A percentile compares a stretch with the other conserved stretches of the same genome.
Conservation (phyloP, 2,888 invertebrate genomes). For the Rhodophaea formosa region DNA sequence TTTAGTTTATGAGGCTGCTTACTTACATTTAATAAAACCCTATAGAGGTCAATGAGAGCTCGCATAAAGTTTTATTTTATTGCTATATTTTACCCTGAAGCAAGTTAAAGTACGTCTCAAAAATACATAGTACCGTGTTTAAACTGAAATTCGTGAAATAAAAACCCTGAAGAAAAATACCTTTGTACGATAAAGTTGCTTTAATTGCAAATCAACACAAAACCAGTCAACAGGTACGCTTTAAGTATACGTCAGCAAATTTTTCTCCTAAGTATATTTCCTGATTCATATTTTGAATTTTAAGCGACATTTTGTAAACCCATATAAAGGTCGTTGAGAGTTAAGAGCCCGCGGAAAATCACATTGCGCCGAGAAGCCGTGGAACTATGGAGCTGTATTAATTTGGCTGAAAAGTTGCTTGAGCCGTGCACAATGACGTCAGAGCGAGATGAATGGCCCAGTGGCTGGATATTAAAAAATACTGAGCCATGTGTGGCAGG, state of each 20-base stretch:
- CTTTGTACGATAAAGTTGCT: too few species aligned
- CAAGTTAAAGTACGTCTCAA: too few species aligned
- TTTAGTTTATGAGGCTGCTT: too few species aligned
- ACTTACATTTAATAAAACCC: too few species aligned
- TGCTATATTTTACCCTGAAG: too few species aligned
- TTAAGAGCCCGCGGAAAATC: slow-evolving; percentile 60
- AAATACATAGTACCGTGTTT: too few species aligned
- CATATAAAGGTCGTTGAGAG: slow-evolving; percentile 55
- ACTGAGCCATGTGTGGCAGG: slow-evolving; percentile 22
- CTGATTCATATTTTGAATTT: slow-evolving; percentile 1
- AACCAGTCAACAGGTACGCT: neutral
- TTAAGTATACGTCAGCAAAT: neutral
- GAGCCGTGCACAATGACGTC: slow-evolving; percentile 69
- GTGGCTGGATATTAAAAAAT: slow-evolving; percentile 74
- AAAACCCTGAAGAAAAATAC: too few species aligned
- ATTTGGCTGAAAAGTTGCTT: slow-evolving; percentile 74
- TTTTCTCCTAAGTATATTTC: neutral
- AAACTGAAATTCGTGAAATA: too few species aligned
- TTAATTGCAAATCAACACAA: too few species aligned
- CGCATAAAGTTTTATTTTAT: too few species aligned
- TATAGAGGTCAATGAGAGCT: too few species aligned
- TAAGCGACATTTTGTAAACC: slow-evolving; percentile 37
- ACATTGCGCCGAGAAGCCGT: slow-evolving; percentile 71
- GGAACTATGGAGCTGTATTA: slow-evolving; percentile 67
- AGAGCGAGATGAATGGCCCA: slow-evolving; percentile 46